Evolutionary conservation across 2,888 invertebrate genomes (phyloP).

Genomic region (Anthophora plumipes): DNA sequence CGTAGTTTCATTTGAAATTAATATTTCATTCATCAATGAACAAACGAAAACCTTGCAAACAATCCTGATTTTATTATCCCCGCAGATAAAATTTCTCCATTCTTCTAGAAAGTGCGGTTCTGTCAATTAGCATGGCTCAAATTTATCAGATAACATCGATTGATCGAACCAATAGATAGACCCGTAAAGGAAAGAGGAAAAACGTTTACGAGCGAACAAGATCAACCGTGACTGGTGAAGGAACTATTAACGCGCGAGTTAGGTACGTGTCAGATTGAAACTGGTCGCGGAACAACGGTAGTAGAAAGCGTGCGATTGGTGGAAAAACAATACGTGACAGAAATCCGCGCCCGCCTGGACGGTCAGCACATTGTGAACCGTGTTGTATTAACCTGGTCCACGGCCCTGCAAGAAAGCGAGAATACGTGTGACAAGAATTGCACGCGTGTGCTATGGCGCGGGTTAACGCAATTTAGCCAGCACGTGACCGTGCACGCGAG

Average conservation of each 20-base stretch:
- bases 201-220: slow-evolving; percentile 4
- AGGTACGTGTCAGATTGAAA: slow-evolving; percentile 41
- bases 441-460: not conserved
- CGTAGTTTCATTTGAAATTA: too few species aligned
- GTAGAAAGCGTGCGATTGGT: slow-evolving; percentile 31
- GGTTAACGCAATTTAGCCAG: slow-evolving; percentile 36
- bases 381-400: slow-evolving; percentile 33
- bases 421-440: slow-evolving; percentile 44
- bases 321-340: slow-evolving; percentile 51
- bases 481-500: slow-evolving; percentile 22
- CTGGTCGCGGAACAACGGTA: not conserved
- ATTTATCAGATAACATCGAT: not conserved
- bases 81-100: too few species aligned
- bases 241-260: slow-evolving; percentile 30
- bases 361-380: slow-evolving; percentile 42
- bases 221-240: not conserved
- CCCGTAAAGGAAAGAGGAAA: not conserved
- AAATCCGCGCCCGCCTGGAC: slow-evolving; percentile 23
- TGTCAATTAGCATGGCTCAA: too few species aligned
- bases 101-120: too few species aligned
- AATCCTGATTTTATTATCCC: too few species aligned
- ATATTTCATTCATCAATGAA: too few species aligned
- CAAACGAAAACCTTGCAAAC: too few species aligned
- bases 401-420: slow-evolving; percentile 22
- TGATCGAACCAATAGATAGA: not conserved